Percentiles rank a stretch among this genome's conserved stretches.
These are phyloP conservation scores for Parauchenoglanis punctatus DNA, from an alignment of 2,797 vertebrate genomes.

Conservation along the genomic window DNA sequence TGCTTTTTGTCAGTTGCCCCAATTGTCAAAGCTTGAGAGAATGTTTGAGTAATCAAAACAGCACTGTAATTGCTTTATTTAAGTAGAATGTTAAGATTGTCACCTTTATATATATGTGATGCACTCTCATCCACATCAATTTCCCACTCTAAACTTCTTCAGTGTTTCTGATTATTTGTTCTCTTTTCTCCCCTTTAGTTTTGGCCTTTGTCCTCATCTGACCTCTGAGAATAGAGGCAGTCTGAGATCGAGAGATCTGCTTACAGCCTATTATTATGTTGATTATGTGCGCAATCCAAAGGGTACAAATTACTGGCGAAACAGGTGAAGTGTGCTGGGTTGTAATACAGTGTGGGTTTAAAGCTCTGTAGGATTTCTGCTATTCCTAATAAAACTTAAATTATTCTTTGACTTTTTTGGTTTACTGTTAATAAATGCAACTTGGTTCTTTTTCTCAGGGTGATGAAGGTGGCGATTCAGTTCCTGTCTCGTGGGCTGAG, in stretches of 20 bases:
- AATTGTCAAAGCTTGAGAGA: background rate
- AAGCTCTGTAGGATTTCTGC: background rate
- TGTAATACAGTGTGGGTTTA: background rate
- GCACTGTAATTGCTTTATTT: background rate
- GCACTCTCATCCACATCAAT: background rate
- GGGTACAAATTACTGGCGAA: conserved; percentile 68
- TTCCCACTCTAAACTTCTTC: background rate
- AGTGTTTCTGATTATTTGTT: background rate
- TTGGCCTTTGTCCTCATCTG: conserved; percentile 66
- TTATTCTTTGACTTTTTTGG: background rate
- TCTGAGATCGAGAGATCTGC: conserved; percentile 57
- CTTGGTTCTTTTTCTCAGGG: conserved; percentile 43
- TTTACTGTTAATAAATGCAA: background rate
- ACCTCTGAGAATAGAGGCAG: conserved; percentile 59
- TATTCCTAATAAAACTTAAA: background rate
- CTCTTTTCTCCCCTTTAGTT: conserved; percentile 40
- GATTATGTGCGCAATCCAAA: conserved; percentile 64
- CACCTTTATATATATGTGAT: background rate
- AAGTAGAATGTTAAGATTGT: background rate
- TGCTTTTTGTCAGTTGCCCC: background rate
- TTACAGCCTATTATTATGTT: conserved; percentile 61
- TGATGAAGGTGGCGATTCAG: conserved; percentile 64
- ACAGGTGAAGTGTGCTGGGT: conserved; percentile 54
- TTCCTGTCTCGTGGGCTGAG: conserved; percentile 60
- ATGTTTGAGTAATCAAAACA: background rate